Conservation (phyloP, 2,888 invertebrate species). For the Cephonodes hylas region DNA sequence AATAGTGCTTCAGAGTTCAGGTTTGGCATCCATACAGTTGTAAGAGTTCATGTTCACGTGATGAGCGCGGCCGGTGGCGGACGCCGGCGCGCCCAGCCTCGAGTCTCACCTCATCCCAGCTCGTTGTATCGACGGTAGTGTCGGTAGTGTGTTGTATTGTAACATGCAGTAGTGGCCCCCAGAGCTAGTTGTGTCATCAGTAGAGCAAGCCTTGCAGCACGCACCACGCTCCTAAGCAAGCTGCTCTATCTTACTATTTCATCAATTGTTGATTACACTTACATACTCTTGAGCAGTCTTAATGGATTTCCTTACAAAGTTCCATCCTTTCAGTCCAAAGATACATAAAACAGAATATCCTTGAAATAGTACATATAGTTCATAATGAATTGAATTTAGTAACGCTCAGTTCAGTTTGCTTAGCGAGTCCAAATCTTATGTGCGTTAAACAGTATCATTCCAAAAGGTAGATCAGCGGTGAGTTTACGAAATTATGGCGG, state of each 20-base stretch:
- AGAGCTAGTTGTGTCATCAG: constrained; percentile 30
- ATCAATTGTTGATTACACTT: background rate
- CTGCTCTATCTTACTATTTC: background rate
- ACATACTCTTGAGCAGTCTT: background rate
- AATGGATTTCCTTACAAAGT: background rate
- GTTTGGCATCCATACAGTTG: background rate
- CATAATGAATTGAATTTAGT: background rate
- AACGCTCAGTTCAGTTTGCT: constrained; percentile 59
- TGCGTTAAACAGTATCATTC: constrained; percentile 72
- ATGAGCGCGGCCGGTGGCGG: constrained; percentile 54
- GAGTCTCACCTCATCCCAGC: constrained; percentile 20
- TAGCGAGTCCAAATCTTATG: constrained; percentile 58
- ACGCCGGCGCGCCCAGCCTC: background rate
- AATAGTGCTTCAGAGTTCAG: constrained; percentile 51
- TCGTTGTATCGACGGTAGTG: constrained; percentile 26
- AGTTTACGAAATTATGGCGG: constrained; percentile 80
- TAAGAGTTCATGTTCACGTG: constrained; percentile 35
- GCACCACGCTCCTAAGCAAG: constrained; percentile 67
- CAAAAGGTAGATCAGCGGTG: constrained; percentile 78
- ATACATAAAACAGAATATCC: background rate
- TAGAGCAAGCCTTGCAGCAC: constrained; percentile 62
- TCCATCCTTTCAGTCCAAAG: background rate
- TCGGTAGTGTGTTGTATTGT: constrained; percentile 25
- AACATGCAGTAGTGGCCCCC: constrained; percentile 38
- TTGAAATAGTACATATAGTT: background rate